These are phyloP conservation scores for Rhea pennata DNA, from an alignment of 2,113 vertebrate species.

Conservation along the genomic window DNA sequence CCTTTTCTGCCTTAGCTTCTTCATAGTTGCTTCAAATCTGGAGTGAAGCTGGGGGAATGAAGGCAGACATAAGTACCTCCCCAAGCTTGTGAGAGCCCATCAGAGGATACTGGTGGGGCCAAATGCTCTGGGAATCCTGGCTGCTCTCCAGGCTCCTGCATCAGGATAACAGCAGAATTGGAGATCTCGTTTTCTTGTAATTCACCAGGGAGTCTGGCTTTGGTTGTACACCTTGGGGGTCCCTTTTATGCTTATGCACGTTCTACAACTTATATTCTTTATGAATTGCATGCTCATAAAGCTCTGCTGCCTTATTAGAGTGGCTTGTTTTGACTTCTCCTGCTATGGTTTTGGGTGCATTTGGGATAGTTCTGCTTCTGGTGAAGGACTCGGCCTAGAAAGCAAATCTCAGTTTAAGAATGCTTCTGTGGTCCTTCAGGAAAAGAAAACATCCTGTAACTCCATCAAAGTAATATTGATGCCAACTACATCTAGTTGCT, in stretches of 20 bases:
- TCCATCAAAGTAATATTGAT: background rate
- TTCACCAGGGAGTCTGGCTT: background rate
- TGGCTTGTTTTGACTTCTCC: background rate
- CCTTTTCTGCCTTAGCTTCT: too few species aligned
- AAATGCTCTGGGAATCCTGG: background rate
- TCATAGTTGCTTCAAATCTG: too few species aligned
- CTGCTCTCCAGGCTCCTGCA: background rate
- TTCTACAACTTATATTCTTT: background rate
- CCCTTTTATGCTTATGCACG: background rate
- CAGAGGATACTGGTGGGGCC: background rate
- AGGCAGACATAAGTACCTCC: background rate
- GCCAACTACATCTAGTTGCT: background rate
- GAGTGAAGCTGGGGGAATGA: too few species aligned
- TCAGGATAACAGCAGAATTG: background rate
- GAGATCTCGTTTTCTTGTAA: background rate
- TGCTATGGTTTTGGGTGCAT: background rate
- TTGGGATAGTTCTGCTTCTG: background rate
- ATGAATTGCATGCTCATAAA: background rate
- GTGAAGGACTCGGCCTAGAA: background rate
- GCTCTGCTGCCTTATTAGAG: background rate
- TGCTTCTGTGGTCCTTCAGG: background rate
- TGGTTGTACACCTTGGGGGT: background rate
- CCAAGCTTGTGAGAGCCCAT: background rate
- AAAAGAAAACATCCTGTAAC: background rate
- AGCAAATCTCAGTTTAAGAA: background rate